Conservation (phyloP, 1,140 invertebrate species). For the Platorchestia sp. region DNA sequence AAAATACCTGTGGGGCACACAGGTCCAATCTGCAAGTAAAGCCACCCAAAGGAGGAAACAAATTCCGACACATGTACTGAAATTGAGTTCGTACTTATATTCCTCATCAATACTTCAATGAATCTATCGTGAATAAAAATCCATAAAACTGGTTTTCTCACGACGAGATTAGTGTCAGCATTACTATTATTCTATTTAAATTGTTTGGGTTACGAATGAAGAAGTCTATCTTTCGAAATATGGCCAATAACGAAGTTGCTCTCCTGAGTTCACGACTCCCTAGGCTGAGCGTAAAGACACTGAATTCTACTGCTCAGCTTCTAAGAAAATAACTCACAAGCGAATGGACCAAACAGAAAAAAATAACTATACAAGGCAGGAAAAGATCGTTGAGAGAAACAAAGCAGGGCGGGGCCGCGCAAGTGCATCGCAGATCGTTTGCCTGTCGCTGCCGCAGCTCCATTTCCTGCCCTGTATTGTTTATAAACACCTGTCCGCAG, state of each 20-base stretch:
- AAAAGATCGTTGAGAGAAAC: not conserved
- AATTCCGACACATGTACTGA: not conserved
- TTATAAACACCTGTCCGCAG: constrained; percentile 39
- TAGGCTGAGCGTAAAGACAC: not conserved
- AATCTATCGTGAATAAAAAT: not conserved
- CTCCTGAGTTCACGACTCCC: not conserved
- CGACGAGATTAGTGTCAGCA: no score
- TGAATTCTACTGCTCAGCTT: not conserved
- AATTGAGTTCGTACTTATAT: not conserved
- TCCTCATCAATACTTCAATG: not conserved
- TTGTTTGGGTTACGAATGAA: no score
- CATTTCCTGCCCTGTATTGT: constrained; percentile 22
- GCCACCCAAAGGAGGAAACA: not conserved
- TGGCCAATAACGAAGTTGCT: no score
- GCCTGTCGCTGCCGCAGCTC: not conserved
- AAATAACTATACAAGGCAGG: not conserved
- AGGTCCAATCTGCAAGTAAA: not conserved
- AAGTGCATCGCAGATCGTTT: not conserved
- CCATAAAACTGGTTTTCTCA: no score
- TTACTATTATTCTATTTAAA: no score
- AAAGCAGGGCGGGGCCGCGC: not conserved
- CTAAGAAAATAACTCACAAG: not conserved
- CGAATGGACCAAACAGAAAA: not conserved
- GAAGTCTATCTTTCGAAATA: no score
- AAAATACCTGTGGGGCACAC: not conserved